Conservation (phyloP, 2,888 invertebrate genomes). For the Cepaea hortensis region DNA sequence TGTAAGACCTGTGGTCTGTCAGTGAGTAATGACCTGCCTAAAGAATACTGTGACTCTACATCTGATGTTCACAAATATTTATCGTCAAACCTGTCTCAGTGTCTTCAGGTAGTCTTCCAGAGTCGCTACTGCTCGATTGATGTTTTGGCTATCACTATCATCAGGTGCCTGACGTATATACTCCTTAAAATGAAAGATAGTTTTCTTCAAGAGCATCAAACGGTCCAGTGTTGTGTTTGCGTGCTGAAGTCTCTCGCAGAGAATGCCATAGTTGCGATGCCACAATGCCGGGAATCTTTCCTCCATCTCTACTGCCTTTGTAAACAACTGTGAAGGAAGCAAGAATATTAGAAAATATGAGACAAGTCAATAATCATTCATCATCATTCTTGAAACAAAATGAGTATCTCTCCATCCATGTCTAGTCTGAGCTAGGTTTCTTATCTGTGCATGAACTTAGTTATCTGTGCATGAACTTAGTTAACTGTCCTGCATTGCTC, state of each 20-base stretch:
- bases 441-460: too few species aligned
- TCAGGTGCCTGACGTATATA: constrained; percentile 53
- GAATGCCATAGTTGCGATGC: constrained; percentile 74
- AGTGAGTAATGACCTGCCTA: too few species aligned
- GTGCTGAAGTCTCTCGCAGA: constrained; percentile 60
- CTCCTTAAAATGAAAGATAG: constrained; percentile 58
- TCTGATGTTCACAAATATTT: neutral
- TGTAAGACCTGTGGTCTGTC: too few species aligned
- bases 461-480: too few species aligned
- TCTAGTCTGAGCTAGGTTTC: too few species aligned
- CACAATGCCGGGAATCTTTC: constrained; percentile 67
- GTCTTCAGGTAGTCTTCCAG: constrained; percentile 38
- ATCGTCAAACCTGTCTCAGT: neutral
- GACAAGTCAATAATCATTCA: neutral
- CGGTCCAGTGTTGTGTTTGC: constrained; percentile 10
- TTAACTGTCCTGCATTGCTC: too few species aligned
- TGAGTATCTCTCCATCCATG: too few species aligned
- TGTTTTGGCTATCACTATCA: constrained; percentile 53
- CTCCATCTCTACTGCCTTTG: constrained; percentile 61
- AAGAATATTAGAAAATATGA: neutral
- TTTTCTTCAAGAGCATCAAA: constrained; percentile 37
- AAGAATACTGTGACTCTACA: neutral
- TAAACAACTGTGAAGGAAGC: constrained; percentile 65
- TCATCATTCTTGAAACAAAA: too few species aligned
- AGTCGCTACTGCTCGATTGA: constrained; percentile 50